Conservation (phyloP, 2,888 invertebrate genomes). For the Rhingia rostrata region DNA sequence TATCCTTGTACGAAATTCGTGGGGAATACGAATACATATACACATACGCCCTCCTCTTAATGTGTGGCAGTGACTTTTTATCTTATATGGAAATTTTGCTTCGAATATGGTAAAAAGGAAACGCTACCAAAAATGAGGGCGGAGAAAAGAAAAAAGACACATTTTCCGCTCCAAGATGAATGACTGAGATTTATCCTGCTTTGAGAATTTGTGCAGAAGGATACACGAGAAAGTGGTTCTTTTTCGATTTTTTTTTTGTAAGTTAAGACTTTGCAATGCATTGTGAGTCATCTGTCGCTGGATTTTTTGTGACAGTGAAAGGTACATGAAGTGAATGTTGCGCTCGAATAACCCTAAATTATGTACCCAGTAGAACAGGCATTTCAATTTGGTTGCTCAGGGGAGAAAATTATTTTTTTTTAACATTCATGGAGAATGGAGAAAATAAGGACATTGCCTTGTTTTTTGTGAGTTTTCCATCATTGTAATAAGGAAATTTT, state of each 20-base stretch:
- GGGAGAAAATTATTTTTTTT: conserved; percentile 37
- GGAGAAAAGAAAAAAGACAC: conserved; percentile 48
- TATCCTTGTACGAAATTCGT: conserved; percentile 14
- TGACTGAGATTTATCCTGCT: conserved; percentile 70
- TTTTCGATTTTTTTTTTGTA: conserved; percentile 34
- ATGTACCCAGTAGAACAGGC: conserved; percentile 63
- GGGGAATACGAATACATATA: conserved; percentile 17
- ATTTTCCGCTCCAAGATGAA: conserved; percentile 70
- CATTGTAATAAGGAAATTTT: conserved; percentile 3
- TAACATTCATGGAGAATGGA: not conserved
- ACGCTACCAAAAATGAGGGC: conserved; percentile 11
- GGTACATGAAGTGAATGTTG: conserved; percentile 60
- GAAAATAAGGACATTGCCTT: conserved; percentile 29
- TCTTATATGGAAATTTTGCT: conserved; percentile 54
- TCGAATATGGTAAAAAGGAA: conserved; percentile 22
- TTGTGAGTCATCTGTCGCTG: conserved; percentile 58
- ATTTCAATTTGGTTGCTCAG: conserved; percentile 59
- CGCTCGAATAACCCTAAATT: conserved; percentile 69
- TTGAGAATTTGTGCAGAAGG: conserved; percentile 47
- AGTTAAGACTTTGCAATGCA: conserved; percentile 54
- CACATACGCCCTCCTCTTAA: not conserved
- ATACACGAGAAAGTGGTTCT: conserved; percentile 54
- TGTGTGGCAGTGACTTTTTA: conserved; percentile 34
- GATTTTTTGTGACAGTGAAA: conserved; percentile 46
- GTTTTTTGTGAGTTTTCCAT: conserved; percentile 10